Evolutionary conservation across 2,797 vertebrate species (phyloP), one percentile per base, ranked within the genome.

Genomic region (Mallotus villosus): DNA sequence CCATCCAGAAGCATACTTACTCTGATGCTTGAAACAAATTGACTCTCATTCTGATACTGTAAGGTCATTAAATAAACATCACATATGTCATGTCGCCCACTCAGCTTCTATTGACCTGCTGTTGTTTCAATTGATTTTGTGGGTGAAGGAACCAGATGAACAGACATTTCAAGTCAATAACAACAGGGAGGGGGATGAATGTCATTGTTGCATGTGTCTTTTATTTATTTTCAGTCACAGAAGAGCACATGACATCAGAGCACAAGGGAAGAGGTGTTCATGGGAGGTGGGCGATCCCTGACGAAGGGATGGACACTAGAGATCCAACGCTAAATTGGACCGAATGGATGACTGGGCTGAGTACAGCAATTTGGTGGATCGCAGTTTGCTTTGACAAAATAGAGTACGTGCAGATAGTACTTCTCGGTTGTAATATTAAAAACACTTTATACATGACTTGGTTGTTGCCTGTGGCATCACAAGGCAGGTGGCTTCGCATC

Each of bases 141-240:
- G 16, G 49, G 51, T 12, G 62, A n/a, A n/a, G 25, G 25, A 17
- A 19, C 24, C 16, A 51, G 41, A 12, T 66, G 2, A 9, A 19
- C 25, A 51, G 12, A 55, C 55, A 68, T 14, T 29, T 34, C 24
- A 9, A 57, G 27, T n/a, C 68, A 37, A 32, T 57, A 37, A 2
- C 51, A 72, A 63, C 0, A 53, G 51, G 67, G 65, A 69, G 67
- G 32, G 51, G 49, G 21, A 63, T 22, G 12, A 12, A 24, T 22
- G 27, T 51, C 37, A 69, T 76, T 78, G 81, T 85, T 89, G 83
- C 81, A 90, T 85, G 85, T 90, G 82, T 87, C 81, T 85, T 93
- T 94, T 92, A 90, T 92, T 90, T 9, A 73, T 80, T 87, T 86
- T 86, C 70, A 84, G 89, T 91, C 88, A 92, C 85, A 89, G 71